Conservation (phyloP, 1,140 invertebrate species). For the Vanessa tameamea region DNA sequence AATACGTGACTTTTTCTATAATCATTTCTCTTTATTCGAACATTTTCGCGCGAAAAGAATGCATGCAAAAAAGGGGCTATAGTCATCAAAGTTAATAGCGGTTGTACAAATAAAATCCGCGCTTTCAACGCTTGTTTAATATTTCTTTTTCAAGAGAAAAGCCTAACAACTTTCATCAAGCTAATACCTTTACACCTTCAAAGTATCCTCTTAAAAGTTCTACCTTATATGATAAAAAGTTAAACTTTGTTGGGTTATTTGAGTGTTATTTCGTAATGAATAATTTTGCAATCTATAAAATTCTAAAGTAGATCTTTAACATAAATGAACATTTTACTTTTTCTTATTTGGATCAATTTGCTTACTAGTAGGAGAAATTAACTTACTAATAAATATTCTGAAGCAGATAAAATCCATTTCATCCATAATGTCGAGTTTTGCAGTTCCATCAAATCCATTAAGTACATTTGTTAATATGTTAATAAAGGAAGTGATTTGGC, state of each 20-base stretch:
- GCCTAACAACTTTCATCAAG: conserved; percentile 30
- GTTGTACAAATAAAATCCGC: conserved; percentile 53
- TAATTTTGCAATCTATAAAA: too few species aligned
- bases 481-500: too few species aligned
- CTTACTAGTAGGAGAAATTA: too few species aligned
- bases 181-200: conserved; percentile 30
- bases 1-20: conserved; percentile 6
- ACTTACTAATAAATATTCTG: too few species aligned
- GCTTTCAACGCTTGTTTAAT: conserved; percentile 49
- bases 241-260: neutral
- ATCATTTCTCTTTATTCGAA: neutral
- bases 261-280: neutral
- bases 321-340: too few species aligned
- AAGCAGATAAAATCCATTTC: too few species aligned
- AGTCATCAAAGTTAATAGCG: conserved; percentile 59
- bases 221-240: neutral
- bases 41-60: conserved; percentile 20
- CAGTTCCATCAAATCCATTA: too few species aligned
- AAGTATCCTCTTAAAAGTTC: neutral
- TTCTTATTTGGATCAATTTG: too few species aligned
- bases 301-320: too few species aligned
- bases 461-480: too few species aligned
- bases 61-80: conserved; percentile 32
- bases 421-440: too few species aligned
- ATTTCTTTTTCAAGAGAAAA: conserved; percentile 43